Conservation (phyloP, 2,113 vertebrate genomes). For the Sinocyclocheilus anophthalmus region DNA sequence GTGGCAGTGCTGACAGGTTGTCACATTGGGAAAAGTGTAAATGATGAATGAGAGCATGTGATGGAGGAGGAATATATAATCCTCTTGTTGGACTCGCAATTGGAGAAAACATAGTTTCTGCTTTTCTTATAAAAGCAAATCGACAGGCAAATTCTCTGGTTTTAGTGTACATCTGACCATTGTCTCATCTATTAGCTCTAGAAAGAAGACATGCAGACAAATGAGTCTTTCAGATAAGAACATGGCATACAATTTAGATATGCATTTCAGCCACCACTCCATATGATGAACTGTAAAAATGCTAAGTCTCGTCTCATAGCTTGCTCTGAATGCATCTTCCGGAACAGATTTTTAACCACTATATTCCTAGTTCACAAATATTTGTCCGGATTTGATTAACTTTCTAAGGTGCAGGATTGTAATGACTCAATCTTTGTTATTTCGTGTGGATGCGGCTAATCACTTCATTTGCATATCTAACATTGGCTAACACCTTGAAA, state of each 20-base stretch:
- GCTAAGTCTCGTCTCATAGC: not conserved
- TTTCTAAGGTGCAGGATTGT: not conserved
- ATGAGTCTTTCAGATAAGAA: not conserved
- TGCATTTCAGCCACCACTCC: too few species aligned
- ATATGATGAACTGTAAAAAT: not conserved
- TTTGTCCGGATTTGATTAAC: not conserved
- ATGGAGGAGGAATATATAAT: slow-evolving; percentile 54
- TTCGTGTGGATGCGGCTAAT: not conserved
- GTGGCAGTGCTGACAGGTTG: slow-evolving; percentile 46
- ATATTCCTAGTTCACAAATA: not conserved
- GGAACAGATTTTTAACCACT: not conserved
- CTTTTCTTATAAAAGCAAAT: too few species aligned
- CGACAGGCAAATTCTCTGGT: too few species aligned
- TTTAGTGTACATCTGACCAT: not conserved
- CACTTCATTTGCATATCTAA: not conserved
- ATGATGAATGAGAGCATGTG: slow-evolving; percentile 52
- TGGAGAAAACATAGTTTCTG: not conserved
- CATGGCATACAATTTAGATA: not conserved
- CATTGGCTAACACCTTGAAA: slow-evolving; percentile 5
- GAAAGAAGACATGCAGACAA: not conserved
- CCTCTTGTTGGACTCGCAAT: slow-evolving; percentile 37
- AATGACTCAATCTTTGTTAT: not conserved
- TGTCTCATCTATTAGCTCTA: not conserved
- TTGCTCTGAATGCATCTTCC: not conserved
- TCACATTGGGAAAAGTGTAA: slow-evolving; percentile 55